These are phyloP conservation scores for Keiferia lycopersicella DNA, from an alignment of 2,888 invertebrate species.

Conservation along the genomic window DNA sequence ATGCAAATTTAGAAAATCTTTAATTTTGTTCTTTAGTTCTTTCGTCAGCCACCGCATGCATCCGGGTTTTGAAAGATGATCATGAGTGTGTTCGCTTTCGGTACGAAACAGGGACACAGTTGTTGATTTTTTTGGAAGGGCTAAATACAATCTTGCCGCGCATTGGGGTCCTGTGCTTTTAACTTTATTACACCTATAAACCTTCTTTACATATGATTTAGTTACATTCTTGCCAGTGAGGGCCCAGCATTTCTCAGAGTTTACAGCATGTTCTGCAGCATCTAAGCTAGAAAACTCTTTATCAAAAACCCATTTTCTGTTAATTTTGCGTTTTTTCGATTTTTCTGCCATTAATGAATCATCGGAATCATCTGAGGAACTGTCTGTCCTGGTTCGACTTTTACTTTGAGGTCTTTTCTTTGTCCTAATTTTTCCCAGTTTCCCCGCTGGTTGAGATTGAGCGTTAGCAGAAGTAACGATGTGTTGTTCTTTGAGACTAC, in stretches of 20 bases:
- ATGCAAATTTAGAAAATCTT: not conserved
- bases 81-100: conserved; percentile 1
- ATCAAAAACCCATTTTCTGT: not conserved
- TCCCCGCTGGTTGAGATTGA: not conserved
- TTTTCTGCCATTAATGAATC: not conserved
- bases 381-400: not conserved
- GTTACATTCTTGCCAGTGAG: not conserved
- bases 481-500: conserved; percentile 2
- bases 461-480: not conserved
- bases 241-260: conserved; percentile 2
- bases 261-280: not conserved
- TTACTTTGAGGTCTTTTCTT: not conserved
- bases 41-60: not conserved
- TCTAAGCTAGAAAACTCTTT: not conserved
- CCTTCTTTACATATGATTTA: not conserved
- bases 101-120: conserved; percentile 6
- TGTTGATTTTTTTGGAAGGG: not conserved
- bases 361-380: not conserved
- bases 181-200: conserved; percentile 6
- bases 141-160: not conserved
- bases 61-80: not conserved
- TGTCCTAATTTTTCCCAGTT: not conserved
- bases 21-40: not conserved
- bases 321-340: not conserved
- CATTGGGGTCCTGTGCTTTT: conserved; percentile 2